Conservation (phyloP, 2,888 invertebrate species). For the Toxonevra muliebris region DNA sequence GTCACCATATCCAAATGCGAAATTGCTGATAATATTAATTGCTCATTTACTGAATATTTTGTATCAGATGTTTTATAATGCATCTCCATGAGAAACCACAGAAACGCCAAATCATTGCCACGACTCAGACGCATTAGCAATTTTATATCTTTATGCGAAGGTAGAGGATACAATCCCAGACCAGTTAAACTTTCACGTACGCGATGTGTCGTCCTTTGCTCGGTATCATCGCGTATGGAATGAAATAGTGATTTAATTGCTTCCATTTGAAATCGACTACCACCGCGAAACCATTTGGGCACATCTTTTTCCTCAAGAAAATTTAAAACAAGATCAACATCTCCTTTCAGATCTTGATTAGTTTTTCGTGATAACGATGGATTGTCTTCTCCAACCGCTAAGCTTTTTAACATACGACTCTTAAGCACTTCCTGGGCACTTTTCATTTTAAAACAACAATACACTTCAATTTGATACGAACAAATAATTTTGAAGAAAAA, state of each 20-base stretch:
- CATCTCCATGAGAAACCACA: conserved; percentile 62
- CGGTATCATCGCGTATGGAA: conserved; percentile 52
- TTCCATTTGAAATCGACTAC: conserved; percentile 50
- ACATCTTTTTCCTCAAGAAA: conserved; percentile 35
- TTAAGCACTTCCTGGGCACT: too few species aligned
- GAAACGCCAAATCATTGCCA: conserved; percentile 60
- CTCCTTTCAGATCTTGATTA: not conserved
- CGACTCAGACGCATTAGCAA: conserved; percentile 49
- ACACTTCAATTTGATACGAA: too few species aligned
- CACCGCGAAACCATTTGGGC: conserved; percentile 57
- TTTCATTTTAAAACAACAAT: too few species aligned
- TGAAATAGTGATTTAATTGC: conserved; percentile 45
- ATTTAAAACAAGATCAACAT: conserved; percentile 6
- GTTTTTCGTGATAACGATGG: too few species aligned
- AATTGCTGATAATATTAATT: conserved; percentile 56
- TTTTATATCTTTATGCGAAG: conserved; percentile 38
- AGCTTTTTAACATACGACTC: too few species aligned
- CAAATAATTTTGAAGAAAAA: too few species aligned
- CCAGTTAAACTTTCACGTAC: conserved; percentile 38
- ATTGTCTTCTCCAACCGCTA: too few species aligned
- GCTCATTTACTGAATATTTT: conserved; percentile 54
- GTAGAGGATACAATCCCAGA: conserved; percentile 54
- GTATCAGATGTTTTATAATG: conserved; percentile 47
- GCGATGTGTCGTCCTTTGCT: conserved; percentile 52
- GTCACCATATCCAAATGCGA: conserved; percentile 58